Base-by-base conservation (phyloP, 1,140 invertebrate genomes). In the Oryctes rhinoceros region DNA sequence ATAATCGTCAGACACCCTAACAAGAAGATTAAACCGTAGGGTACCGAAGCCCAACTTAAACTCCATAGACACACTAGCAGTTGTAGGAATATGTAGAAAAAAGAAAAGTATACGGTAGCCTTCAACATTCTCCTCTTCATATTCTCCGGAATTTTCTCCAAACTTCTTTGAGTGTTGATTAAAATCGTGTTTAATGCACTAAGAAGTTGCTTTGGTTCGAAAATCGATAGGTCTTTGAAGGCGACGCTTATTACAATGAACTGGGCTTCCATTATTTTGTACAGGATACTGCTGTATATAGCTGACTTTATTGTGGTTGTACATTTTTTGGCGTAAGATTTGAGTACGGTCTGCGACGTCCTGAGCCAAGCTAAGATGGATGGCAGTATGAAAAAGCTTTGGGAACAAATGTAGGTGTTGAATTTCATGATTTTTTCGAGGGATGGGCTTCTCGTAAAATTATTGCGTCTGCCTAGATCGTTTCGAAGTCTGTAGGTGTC, bases 381-480 rank as follows among this genome's bases (percentile, higher is more conserved):
- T 47, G 86, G 86, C 1, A 87, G 76, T 18, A 86, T 78, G 80
- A 82, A 84, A 78, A 83, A 85, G 67, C 86, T 84, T 44, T 85
- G 85, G 0, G 85, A 84, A 76, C 86, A 87, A 37, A 87, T 87
- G 82, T 82, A 85, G 6, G 84, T 84, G 81, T 87, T 87, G 79
- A 87, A 83, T 47, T 81, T 80, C 24, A 81, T 82, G 76, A 87
- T 86, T 62, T 83, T 85, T 48, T 86, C 86, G 39, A 87, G 79
- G 15, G 85, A 86, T 1, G 84, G 37, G n/a, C 37, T 76, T 76
- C 75, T 44, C n/a, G 75, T 76, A 37, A 76, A 76, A 24, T 71
- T 71, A 24, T 3, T 71, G 9, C 65, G 65, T 9, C 35, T 71
- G 65, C 13, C 6, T 15, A 35, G 18, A 15, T 71, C 65, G 20